Evolutionary conservation across 2,888 invertebrate genomes (phyloP).

Genomic region (Leptinotarsa rubiginosa): DNA sequence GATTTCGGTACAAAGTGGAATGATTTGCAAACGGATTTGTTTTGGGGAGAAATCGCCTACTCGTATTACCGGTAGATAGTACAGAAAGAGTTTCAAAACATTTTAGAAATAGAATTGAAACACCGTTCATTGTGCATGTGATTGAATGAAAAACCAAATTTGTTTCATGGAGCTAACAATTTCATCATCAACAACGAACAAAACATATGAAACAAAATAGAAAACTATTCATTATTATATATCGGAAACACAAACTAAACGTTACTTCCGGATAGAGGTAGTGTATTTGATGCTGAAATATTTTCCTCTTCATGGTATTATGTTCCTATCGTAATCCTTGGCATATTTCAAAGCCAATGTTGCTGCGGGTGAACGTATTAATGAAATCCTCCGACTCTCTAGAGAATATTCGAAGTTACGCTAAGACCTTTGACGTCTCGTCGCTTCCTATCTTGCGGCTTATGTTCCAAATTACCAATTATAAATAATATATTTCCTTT

Average conservation of each 20-base stretch:
- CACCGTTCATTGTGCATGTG: too few species aligned
- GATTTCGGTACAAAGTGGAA: too few species aligned
- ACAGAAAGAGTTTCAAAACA: too few species aligned
- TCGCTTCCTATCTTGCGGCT: constrained; percentile 48
- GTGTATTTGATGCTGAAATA: background rate
- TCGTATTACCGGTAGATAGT: too few species aligned
- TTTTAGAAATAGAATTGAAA: too few species aligned
- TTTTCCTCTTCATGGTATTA: constrained; percentile 11
- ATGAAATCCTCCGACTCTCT: constrained; percentile 44
- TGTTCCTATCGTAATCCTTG: constrained; percentile 30
- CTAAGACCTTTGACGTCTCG: constrained; percentile 47
- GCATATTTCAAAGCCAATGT: constrained; percentile 35
- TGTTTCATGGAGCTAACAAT: too few species aligned
- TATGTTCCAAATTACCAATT: constrained; percentile 51
- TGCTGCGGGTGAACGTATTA: constrained; percentile 40
- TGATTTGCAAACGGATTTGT: too few species aligned
- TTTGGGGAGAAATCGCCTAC: too few species aligned
- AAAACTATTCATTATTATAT: too few species aligned
- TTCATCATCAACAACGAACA: too few species aligned
- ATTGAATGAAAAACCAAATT: too few species aligned
- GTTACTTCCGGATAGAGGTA: background rate
- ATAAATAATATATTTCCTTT: constrained; percentile 54
- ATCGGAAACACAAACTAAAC: background rate
- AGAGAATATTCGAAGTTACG: constrained; percentile 34
- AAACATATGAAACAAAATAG: too few species aligned